phyloP scores from a whole-genome alignment of 2,797 vertebrate species.

The Melanotaenia nigrans region DNA sequence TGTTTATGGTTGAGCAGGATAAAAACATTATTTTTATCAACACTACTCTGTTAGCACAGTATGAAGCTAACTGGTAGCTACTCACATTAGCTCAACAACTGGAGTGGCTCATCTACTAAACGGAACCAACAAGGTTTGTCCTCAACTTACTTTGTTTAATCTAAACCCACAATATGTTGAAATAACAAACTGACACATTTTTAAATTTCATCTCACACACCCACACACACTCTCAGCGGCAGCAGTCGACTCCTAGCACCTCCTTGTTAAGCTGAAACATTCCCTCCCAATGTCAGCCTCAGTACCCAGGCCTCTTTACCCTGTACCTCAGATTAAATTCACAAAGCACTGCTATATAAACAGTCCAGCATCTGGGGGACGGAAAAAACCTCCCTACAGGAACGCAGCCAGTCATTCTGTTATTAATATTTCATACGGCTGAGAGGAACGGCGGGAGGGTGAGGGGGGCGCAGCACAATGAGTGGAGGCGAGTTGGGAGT shows the following conservation, averaged over 20 bases:
- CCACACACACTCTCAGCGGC: constrained; percentile 18
- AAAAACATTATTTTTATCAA: neutral
- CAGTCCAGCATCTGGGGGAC: constrained; percentile 77
- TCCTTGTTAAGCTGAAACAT: constrained; percentile 72
- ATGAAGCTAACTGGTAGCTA: neutral
- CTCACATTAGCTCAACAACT: neutral
- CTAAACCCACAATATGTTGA: constrained; percentile 19
- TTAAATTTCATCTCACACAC: constrained; percentile 40
- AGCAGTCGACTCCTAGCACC: constrained; percentile 61
- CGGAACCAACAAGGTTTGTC: neutral
- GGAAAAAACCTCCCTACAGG: constrained; percentile 77
- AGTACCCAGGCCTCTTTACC: constrained; percentile 57
- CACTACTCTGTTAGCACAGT: neutral
- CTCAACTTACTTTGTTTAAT: constrained; percentile 2
- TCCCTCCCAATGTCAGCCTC: constrained; percentile 62
- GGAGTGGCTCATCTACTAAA: neutral
- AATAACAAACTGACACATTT: constrained; percentile 34
- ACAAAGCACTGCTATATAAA: constrained; percentile 81
- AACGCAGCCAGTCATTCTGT: constrained; percentile 76
- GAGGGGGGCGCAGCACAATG: constrained; percentile 1
- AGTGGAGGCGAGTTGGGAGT: constrained; percentile 21
- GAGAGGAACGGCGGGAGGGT: constrained; percentile 36
- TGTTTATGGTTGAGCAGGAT: neutral
- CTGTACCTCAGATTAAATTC: constrained; percentile 77
- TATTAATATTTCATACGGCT: constrained; percentile 80